A percentile compares a stretch with the other conserved stretches of the same genome.
phyloP scores from a whole-genome alignment of 1,140 invertebrate species.

The Papilio aristodemus region DNA sequence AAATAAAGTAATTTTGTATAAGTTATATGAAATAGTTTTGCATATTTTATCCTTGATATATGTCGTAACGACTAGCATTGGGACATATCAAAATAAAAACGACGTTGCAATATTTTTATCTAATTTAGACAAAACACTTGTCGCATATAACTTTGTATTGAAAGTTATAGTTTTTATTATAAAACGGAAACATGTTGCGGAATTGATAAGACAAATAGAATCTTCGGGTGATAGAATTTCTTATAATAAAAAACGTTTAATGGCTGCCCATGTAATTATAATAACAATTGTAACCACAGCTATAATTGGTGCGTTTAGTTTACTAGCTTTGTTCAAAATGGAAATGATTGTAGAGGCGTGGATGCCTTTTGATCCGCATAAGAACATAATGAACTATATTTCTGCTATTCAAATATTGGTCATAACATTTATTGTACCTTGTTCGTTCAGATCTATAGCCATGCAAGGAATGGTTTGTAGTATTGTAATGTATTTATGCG shows the following conservation, averaged over 20 bases:
- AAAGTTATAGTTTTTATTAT: conserved; percentile 58
- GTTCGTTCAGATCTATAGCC: conserved; percentile 55
- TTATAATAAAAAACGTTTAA: conserved; percentile 48
- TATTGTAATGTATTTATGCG: conserved; percentile 67
- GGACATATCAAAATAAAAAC: conserved; percentile 49
- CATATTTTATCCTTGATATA: conserved; percentile 51
- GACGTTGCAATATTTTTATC: conserved; percentile 48
- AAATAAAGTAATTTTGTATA: conserved; percentile 45
- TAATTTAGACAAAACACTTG: conserved; percentile 60
- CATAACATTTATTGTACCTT: conserved; percentile 47
- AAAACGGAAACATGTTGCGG: conserved; percentile 48
- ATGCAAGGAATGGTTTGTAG: conserved; percentile 66
- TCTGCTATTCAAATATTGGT: conserved; percentile 53
- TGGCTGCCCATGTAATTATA: conserved; percentile 50
- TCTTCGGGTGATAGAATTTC: conserved; percentile 57
- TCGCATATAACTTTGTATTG: conserved; percentile 57
- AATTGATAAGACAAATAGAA: conserved; percentile 54
- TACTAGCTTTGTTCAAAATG: conserved; percentile 50
- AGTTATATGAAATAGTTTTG: conserved; percentile 50
- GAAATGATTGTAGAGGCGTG: conserved; percentile 62
- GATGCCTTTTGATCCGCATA: conserved; percentile 63
- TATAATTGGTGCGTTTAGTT: conserved; percentile 47
- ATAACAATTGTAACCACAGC: conserved; percentile 46
- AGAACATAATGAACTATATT: conserved; percentile 52
- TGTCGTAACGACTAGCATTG: conserved; percentile 54